phyloP scores from a whole-genome alignment of 2,888 invertebrate genomes.

The Xestoiulus laeticollis region DNA sequence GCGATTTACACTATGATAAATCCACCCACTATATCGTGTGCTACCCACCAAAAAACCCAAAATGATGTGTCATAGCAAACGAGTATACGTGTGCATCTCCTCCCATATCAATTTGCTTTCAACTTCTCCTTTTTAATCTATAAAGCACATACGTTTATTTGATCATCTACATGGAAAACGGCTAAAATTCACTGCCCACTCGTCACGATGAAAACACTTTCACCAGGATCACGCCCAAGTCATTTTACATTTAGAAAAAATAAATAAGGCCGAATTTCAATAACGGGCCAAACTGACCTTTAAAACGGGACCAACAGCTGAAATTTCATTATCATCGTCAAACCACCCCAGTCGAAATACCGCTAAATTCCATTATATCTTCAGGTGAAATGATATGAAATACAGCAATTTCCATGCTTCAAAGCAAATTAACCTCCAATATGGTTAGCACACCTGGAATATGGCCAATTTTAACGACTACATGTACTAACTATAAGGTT shows the following conservation, averaged over 20 bases:
- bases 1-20: neutral
- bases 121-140: conserved; percentile 38
- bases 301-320: conserved; percentile 34
- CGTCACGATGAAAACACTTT: conserved; percentile 23
- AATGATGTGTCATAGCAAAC: conserved; percentile 35
- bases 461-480: neutral
- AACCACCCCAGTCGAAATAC: neutral
- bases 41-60: neutral
- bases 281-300: conserved; percentile 34
- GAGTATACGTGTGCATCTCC: conserved; percentile 10
- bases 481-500: no score
- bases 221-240: neutral
- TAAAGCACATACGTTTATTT: neutral
- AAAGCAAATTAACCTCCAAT: neutral
- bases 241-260: neutral
- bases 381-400: neutral
- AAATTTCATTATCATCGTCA: conserved; percentile 36
- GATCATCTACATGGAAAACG: neutral
- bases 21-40: neutral
- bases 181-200: conserved; percentile 15
- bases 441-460: neutral
- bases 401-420: neutral
- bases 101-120: conserved; percentile 39
- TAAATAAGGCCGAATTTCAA: conserved; percentile 39
- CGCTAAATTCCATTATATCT: neutral